phyloP scores from a whole-genome alignment of 53 echinoderm and acorn worm genomes.

The Stichopus horrens region DNA sequence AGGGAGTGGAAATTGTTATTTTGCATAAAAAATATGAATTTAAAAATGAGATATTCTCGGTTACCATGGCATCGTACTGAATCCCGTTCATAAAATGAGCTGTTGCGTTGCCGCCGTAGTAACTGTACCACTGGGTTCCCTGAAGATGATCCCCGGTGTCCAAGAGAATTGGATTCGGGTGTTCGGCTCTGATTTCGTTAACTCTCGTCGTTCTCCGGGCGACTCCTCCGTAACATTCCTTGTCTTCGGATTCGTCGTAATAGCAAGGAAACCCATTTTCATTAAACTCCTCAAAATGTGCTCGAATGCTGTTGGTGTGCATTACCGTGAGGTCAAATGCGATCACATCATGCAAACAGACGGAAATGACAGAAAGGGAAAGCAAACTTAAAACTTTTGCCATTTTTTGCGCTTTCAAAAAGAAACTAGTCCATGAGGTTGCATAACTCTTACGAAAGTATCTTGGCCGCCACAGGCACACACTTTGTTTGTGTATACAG shows the following conservation, averaged over 20 bases:
- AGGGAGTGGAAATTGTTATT: no score
- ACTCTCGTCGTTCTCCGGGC: constrained; percentile 15
- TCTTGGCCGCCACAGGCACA: no score
- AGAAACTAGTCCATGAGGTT: no score
- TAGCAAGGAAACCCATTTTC: no score
- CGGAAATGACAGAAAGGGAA: no score
- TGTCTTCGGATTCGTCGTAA: neutral
- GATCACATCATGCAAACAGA: neutral
- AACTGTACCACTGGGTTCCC: constrained; percentile 29
- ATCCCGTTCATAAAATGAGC: constrained; percentile 46
- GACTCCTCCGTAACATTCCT: neutral
- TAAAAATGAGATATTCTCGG: neutral
- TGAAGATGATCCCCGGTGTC: constrained; percentile 39
- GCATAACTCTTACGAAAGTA: no score
- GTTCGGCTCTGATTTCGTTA: constrained; percentile 16
- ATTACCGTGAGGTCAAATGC: constrained; percentile 10
- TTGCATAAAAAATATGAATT: no score
- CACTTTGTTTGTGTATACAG: no score
- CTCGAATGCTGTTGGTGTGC: neutral
- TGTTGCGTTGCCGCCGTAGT: constrained; percentile 24
- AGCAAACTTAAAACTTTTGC: no score
- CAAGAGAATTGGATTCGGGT: constrained; percentile 25
- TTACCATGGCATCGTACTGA: constrained; percentile 41
- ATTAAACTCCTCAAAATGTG: neutral
- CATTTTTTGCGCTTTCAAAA: no score